Evolutionary conservation across 2,113 vertebrate genomes (phyloP), one percentile per base, ranked within the genome.

Genomic region (Toxotes chatareus): DNA sequence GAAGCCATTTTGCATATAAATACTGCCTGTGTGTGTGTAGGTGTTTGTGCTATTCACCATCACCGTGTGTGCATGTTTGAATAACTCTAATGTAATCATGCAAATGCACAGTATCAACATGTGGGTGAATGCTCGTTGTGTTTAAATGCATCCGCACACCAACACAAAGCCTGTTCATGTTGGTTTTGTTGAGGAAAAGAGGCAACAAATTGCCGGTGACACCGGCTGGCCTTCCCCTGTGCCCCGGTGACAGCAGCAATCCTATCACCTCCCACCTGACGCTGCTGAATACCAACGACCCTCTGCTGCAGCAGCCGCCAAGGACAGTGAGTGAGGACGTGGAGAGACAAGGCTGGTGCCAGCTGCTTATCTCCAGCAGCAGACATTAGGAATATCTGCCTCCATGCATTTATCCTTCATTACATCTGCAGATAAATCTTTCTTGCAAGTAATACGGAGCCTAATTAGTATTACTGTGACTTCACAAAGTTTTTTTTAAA

Each of bases 251-350:
- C 80, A 49, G 57, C 36, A 49, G 57, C 67, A 40, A 68, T 73
- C 21, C 57, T 12, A 19, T 27, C 27, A 27, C 27, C 27, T 27
- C 27, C 27, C 27, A 27, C 27, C 27, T 27, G 27, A 27, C 42
- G 27, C 9, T 6, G 59, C 71, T 82, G 88, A 87, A 89, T 85
- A 79, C 71, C 72, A 89, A 87, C 46, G 17, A 87, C 55, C 55
- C 44, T 27, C 64, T 1, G 57, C 77, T 72, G 69, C 68, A 55
- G 71, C 67, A 21, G 73, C 53, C 75, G 49, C 32, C 44, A 66
- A 79, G 75, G 71, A 80, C 64, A 17, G 66, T 63, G 34, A 51
- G 67, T 76, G 5, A n/a, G 66, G 55, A 44, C 23, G 23, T 6
- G 12, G 60, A 34, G 44, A 44, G 19, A 32, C 16, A 21, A 17